Percentiles rank a stretch among this genome's conserved stretches.
These are phyloP conservation scores for Pomatostomus ruficeps DNA, from an alignment of 2,113 vertebrate genomes.

Conservation along the genomic window DNA sequence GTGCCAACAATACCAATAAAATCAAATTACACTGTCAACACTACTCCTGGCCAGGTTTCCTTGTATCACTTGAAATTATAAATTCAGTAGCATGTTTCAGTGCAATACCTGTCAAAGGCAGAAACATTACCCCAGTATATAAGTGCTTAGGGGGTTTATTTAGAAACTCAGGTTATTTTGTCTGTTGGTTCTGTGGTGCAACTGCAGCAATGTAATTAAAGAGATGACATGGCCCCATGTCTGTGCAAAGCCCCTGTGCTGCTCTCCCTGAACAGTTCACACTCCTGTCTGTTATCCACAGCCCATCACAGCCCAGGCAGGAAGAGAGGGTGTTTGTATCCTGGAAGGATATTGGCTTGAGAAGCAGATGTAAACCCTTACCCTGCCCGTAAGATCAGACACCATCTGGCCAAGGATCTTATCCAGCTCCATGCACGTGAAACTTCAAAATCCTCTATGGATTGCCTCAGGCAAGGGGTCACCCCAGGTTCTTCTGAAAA, in stretches of 20 bases:
- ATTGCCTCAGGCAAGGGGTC: not conserved
- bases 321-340: not conserved
- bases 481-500: not conserved
- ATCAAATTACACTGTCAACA: conserved; percentile 27
- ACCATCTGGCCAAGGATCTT: not conserved
- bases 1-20: conserved; percentile 49
- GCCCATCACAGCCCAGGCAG: not conserved
- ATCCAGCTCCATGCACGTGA: not conserved
- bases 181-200: not conserved
- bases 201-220: not conserved
- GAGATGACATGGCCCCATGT: fast-evolving
- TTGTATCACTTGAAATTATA: not conserved
- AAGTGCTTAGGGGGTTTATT: not conserved
- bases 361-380: not conserved
- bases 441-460: not conserved
- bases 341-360: not conserved
- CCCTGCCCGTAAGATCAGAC: not conserved
- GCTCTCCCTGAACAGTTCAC: not conserved
- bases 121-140: not conserved
- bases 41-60: not conserved
- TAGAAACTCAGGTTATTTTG: not conserved
- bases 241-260: fast-evolving
- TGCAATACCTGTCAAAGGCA: not conserved
- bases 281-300: not conserved
- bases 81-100: not conserved